Evolutionary conservation across 2,797 vertebrate genomes (phyloP), one percentile per base, ranked within the genome.

Genomic region (Psittacula derbiana): DNA sequence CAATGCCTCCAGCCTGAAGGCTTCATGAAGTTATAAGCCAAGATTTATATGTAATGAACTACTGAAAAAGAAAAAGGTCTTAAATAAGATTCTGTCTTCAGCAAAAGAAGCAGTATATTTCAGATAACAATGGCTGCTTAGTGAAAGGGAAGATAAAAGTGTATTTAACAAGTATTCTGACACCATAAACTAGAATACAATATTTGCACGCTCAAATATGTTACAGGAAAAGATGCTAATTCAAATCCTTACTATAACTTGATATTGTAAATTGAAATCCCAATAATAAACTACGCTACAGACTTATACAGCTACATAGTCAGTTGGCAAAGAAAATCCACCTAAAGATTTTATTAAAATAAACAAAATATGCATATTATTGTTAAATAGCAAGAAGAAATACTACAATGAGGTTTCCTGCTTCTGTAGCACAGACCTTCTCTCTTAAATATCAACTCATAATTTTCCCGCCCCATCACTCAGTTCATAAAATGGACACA

Each of bases 31-130:
- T 96, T 96, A 93, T 92, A 97, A 98, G 85, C 92, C 96, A 93
- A 97, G 94, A 98, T 98, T 98, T 97, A 97, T 97, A 97, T 49
- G 96, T 92, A 96, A 98, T 97, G 95, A 88, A 97, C 97, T 96
- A 98, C 82, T 97, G 95, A 94, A 95, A 97, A 97, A 86, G 82
- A 97, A 95, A 91, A 94, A 80, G 90, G 70, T 82, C 65, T 95
- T 97, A 96, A 95, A 96, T 92, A 95, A 58, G 81, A 25, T 94
- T 97, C 97, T 95, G 93, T 95, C 96, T 97, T 80, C 78, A 94
- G 95, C 96, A 87, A 87, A 78, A 76, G 87, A 43, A 96, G 92
- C 52, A 93, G 82, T 94, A 92, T 88, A 96, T 98, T 97, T 97
- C 80, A 79, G 66, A 52, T 92, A 96, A 96, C 94, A 97, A 94